phyloP scores from a whole-genome alignment of 2,113 vertebrate genomes.

The Oenanthe melanoleuca region DNA sequence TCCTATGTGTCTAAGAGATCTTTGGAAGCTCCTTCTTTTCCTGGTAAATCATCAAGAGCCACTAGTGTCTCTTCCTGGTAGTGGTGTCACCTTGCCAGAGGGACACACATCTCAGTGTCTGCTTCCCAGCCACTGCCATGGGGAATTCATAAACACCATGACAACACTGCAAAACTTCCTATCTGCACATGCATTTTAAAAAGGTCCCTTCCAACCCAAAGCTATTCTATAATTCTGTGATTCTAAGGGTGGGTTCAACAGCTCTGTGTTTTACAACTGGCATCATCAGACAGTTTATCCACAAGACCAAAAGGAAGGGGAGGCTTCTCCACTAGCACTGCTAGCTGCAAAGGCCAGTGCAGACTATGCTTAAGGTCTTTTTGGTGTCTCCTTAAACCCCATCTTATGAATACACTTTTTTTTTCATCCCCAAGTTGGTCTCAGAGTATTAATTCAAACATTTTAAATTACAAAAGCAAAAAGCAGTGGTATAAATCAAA shows the following conservation, averaged over 20 bases:
- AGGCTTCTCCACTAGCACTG: background rate
- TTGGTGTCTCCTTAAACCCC: background rate
- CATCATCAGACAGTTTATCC: background rate
- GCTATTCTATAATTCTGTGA: background rate
- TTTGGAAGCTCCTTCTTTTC: background rate
- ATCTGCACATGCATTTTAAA: fast-evolving
- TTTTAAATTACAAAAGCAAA: background rate
- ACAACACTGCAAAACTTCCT: background rate
- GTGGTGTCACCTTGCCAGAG: background rate
- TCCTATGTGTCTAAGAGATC: background rate
- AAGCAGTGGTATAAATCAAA: background rate
- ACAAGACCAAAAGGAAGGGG: background rate
- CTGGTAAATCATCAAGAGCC: background rate
- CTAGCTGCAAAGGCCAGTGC: background rate
- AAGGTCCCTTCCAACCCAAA: background rate
- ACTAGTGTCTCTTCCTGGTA: background rate
- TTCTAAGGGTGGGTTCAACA: background rate
- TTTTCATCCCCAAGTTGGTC: background rate
- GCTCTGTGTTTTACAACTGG: background rate
- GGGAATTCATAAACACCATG: background rate
- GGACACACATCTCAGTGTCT: background rate
- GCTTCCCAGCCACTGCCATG: background rate
- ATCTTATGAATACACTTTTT: background rate
- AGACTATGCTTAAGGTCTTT: background rate
- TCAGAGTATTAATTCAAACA: background rate